Conservation (phyloP, 2,797 vertebrate species). For the Pyrocephalus nanus region DNA sequence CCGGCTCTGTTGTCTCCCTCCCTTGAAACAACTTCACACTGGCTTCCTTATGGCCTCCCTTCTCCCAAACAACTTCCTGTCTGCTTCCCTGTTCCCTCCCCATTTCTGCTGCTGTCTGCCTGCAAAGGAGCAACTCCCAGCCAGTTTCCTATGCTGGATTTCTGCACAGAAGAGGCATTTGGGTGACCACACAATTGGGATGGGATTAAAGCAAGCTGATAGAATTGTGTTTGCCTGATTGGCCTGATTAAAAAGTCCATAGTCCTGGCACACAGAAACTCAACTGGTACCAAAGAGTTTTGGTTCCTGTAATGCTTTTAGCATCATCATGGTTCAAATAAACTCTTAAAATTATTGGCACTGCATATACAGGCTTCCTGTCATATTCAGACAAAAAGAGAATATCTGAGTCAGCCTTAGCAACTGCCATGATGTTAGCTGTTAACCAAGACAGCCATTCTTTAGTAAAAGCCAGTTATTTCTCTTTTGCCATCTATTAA, state of each 20-base stretch:
- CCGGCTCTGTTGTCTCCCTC: conserved; percentile 56
- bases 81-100: conserved; percentile 51
- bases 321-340: not conserved
- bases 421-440: not conserved
- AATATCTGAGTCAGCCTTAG: not conserved
- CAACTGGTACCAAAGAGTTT: not conserved
- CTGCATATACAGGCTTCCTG: not conserved
- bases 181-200: not conserved
- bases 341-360: not conserved
- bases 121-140: conserved; percentile 32
- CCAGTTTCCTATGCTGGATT: conserved; percentile 50
- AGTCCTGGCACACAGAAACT: not conserved
- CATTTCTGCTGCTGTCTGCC: conserved; percentile 44
- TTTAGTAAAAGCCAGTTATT: not conserved
- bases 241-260: not conserved
- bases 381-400: not conserved
- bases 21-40: conserved; percentile 64
- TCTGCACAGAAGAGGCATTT: conserved; percentile 2
- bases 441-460: not conserved
- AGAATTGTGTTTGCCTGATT: not conserved
- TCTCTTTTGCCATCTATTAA: not conserved
- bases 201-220: not conserved
- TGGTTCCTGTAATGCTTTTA: not conserved
- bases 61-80: conserved; percentile 64
- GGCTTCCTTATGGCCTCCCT: conserved; percentile 55